A percentile compares a stretch with the other conserved stretches of the same genome.
Evolutionary conservation across 2,797 vertebrate genomes (phyloP).

Genomic region (Carduelis carduelis): DNA sequence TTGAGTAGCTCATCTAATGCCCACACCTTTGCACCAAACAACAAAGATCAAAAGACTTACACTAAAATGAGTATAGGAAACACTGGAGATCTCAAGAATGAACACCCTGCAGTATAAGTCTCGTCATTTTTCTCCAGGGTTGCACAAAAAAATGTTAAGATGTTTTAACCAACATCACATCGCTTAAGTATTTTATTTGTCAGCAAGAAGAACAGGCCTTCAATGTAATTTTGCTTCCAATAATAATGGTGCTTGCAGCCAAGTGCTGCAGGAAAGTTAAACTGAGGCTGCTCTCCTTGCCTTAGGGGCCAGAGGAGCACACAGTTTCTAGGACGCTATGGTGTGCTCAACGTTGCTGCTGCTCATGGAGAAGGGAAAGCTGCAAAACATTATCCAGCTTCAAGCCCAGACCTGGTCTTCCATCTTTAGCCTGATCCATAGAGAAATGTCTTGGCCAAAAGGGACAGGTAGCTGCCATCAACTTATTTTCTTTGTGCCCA

Average conservation of each 20-base stretch:
- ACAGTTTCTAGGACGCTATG: not conserved
- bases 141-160: not conserved
- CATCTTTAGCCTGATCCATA: not conserved
- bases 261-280: not conserved
- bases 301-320: not conserved
- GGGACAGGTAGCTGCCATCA: not conserved
- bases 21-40: conserved; percentile 1
- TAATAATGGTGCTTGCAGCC: not conserved
- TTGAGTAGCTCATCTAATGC: not conserved
- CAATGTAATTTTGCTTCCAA: not conserved
- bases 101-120: not conserved
- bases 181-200: not conserved
- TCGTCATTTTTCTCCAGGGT: not conserved
- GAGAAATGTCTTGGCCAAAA: not conserved
- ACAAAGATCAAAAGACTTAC: not conserved
- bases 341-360: not conserved
- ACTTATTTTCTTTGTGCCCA: not conserved
- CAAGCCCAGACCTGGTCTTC: not conserved
- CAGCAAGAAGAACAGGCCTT: not conserved
- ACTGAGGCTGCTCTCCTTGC: not conserved
- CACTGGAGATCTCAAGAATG: not conserved
- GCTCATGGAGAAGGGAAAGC: not conserved
- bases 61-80: not conserved
- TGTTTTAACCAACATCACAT: not conserved
- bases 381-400: not conserved